Evolutionary conservation across 2,888 invertebrate species (phyloP).

Genomic region (Lomographa bimaculata): DNA sequence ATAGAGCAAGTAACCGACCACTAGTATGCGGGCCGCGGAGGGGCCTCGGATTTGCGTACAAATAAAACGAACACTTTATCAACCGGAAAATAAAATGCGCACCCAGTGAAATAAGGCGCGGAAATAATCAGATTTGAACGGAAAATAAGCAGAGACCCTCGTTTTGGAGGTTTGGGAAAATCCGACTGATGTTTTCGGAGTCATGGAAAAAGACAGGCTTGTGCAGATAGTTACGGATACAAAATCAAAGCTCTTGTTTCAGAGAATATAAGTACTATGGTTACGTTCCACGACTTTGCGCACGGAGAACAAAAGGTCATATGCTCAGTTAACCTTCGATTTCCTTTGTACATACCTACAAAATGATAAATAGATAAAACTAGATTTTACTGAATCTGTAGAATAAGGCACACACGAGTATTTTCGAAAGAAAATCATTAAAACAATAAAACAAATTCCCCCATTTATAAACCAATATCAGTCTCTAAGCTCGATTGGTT

Average conservation of each 20-base stretch:
- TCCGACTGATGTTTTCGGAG: slow-evolving; percentile 7
- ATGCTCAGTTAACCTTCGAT: no score
- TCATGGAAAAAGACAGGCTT: neutral
- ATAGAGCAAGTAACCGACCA: slow-evolving; percentile 70
- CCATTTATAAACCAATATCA: slow-evolving; percentile 35
- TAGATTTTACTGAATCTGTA: no score
- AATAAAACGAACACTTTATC: slow-evolving; percentile 72
- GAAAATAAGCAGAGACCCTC: slow-evolving; percentile 20
- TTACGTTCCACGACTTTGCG: no score
- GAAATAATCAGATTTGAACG: slow-evolving; percentile 33
- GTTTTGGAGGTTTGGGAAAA: slow-evolving; percentile 7
- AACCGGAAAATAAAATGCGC: slow-evolving; percentile 61
- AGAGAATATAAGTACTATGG: no score
- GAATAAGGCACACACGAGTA: no score
- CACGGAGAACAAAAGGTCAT: no score
- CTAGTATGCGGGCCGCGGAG: slow-evolving; percentile 54
- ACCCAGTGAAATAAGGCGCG: slow-evolving; percentile 42
- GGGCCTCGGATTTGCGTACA: slow-evolving; percentile 71
- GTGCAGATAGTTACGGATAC: neutral
- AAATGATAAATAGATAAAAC: no score
- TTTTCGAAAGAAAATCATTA: slow-evolving; percentile 11
- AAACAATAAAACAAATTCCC: slow-evolving; percentile 30
- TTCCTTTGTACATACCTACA: no score
- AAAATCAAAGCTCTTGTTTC: no score
- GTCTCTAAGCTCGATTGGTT: slow-evolving; percentile 52